phyloP scores from a whole-genome alignment of 1,140 invertebrate species.

The Galleria mellonella region DNA sequence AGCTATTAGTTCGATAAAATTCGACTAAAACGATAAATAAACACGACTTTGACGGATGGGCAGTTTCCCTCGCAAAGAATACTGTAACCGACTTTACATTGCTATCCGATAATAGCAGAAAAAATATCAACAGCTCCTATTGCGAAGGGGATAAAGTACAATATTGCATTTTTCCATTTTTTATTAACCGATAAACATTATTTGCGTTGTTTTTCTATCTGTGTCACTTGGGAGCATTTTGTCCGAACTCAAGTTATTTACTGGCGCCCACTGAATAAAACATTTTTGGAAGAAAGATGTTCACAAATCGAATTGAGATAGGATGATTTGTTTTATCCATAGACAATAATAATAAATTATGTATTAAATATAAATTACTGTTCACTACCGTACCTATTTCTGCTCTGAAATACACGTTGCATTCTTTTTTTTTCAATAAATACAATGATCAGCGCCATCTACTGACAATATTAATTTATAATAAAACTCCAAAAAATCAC shows the following conservation, averaged over 20 bases:
- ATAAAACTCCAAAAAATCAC: no score
- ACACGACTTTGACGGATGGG: slow-evolving; percentile 69
- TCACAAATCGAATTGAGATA: slow-evolving; percentile 38
- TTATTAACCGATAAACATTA: slow-evolving; percentile 2
- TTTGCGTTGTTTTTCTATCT: slow-evolving; percentile 58
- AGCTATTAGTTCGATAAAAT: slow-evolving; percentile 73
- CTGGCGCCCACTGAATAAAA: slow-evolving; percentile 62
- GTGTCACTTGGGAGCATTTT: slow-evolving; percentile 69
- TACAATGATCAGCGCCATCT: no score
- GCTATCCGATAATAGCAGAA: neutral
- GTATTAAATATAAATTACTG: no score
- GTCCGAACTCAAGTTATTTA: slow-evolving; percentile 69
- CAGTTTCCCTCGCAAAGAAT: slow-evolving; percentile 64
- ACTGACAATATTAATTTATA: no score
- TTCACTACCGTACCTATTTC: no score
- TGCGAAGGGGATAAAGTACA: slow-evolving; percentile 4
- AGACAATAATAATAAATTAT: no score
- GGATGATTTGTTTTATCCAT: slow-evolving; percentile 41
- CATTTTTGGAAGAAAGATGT: slow-evolving; percentile 57
- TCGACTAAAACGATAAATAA: slow-evolving; percentile 73
- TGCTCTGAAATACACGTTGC: no score
- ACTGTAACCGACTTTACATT: slow-evolving; percentile 28
- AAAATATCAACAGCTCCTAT: slow-evolving; percentile 8
- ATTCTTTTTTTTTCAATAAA: no score
- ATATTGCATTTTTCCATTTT: neutral